Base-by-base conservation (phyloP, 1,140 invertebrate genomes). In the Antheraea mylitta region DNA sequence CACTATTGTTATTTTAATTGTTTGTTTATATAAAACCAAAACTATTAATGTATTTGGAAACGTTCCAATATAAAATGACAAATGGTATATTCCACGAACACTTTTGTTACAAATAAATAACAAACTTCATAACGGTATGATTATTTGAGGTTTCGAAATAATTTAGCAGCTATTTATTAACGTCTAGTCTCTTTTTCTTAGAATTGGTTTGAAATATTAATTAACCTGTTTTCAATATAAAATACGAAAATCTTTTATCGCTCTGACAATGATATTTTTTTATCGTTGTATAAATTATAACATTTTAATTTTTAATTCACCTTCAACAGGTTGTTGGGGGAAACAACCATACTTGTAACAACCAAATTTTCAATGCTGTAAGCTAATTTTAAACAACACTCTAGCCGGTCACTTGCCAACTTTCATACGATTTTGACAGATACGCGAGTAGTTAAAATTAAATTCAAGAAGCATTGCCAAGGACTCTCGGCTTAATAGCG, bases 391-490 rank as follows among this genome's bases (percentile, higher is more conserved):
- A 80, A 10, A 81, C 71, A 68, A 69, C 61, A 75, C 69, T 76
- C 72, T 68, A 75, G 77, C 82, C 80, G 76, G 67, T 81, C 75
- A 79, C 76, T 86, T 89, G 88, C 88, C 88, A 89, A 90, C 81
- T 83, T 85, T 87, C 80, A 81, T 83, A 80, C 73, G 79, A 78
- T 79, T 89, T 87, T 87, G 86, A 91, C 85, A 87, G 81, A 85
- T 83, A 88, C 81, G 80, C 75, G 78, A 77, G 77, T 81, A 81
- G 83, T 81, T 87, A 89, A 83, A 89, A 85, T 89, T 87, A 87
- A 85, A 87, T 86, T 82, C 83, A 81, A 85, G 80, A 82, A 79
- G 70, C 86, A 89, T 79, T 90, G 88, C 88, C 88, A 90, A 90
- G 86, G 86, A 81, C 82, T 68, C 38, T 9, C 13, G 7, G 18